Evolutionary conservation across 2,113 vertebrate species (phyloP).

Genomic region (Delphinapterus leucas): DNA sequence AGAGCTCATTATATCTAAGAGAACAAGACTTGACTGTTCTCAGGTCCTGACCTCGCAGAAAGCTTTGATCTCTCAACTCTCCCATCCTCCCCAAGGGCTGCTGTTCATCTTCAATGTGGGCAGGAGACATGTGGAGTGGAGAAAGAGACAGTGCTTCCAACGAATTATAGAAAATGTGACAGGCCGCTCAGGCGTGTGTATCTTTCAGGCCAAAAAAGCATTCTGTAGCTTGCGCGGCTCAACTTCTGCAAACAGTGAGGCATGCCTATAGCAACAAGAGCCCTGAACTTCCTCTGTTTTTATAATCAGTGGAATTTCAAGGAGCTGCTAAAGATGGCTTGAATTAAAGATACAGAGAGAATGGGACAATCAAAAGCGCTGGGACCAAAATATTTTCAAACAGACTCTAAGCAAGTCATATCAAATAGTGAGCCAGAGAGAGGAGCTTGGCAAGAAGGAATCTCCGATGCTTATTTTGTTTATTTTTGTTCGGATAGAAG

Average conservation of each 20-base stretch:
- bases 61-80: neutral
- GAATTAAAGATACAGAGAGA: neutral
- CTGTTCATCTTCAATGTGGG: neutral
- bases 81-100: neutral
- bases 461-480: neutral
- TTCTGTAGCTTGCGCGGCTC: neutral
- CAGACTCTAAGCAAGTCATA: neutral
- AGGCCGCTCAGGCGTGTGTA: neutral
- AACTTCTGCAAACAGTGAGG: neutral
- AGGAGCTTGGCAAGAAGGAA: neutral
- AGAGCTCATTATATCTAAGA: neutral
- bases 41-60: neutral
- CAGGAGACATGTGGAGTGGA: neutral
- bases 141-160: neutral
- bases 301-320: neutral
- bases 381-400: slow-evolving; percentile 14
- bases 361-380: neutral
- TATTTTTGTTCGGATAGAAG: neutral
- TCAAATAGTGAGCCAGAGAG: neutral
- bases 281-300: neutral
- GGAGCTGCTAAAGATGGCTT: neutral
- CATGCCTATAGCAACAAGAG: neutral
- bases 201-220: neutral
- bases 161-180: neutral
- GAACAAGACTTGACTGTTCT: neutral